phyloP scores from a whole-genome alignment of 2,888 invertebrate genomes.

The Lycia hirtaria region DNA sequence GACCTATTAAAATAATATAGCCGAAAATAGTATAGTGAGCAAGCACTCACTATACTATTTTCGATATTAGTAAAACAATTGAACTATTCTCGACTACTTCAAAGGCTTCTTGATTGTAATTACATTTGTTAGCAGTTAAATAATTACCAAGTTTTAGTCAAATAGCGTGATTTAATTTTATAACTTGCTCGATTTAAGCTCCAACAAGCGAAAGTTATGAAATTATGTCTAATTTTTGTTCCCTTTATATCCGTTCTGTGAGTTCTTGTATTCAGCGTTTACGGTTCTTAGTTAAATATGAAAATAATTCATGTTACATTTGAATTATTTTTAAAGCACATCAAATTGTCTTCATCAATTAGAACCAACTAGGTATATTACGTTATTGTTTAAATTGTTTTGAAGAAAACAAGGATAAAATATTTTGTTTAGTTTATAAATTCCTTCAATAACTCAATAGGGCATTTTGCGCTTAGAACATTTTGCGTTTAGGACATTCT shows the following conservation, averaged over 20 bases:
- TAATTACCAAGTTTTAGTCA: background rate
- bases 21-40: too few relatives aligned
- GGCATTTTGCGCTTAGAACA: too few relatives aligned
- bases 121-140: background rate
- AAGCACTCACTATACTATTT: too few relatives aligned
- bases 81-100: too few relatives aligned
- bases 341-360: background rate
- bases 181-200: conserved; percentile 7
- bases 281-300: conserved; percentile 15
- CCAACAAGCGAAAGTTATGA: conserved; percentile 1
- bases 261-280: conserved; percentile 30
- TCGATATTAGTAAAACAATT: too few relatives aligned
- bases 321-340: background rate
- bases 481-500: too few relatives aligned
- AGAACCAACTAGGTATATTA: background rate
- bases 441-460: too few relatives aligned
- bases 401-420: too few relatives aligned
- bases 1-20: too few relatives aligned
- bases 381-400: too few relatives aligned
- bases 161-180: conserved; percentile 3
- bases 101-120: background rate
- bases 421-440: too few relatives aligned
- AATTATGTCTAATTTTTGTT: conserved; percentile 10
- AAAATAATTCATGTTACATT: background rate
- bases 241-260: conserved; percentile 24